Evolutionary conservation across 2,113 vertebrate species (phyloP).

Genomic region (Leucosticte australis): DNA sequence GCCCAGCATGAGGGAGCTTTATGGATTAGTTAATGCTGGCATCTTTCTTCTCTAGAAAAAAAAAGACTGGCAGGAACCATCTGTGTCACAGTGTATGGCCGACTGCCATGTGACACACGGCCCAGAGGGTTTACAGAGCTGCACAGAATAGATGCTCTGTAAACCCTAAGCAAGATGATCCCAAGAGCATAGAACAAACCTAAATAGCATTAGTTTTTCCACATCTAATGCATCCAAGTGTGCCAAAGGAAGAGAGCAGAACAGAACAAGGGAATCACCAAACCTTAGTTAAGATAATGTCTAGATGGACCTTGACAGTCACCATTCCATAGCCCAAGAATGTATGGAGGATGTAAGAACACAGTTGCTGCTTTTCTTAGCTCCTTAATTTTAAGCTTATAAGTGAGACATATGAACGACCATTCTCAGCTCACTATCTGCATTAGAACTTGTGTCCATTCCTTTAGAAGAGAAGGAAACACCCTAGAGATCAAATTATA

Average conservation of each 20-base stretch:
- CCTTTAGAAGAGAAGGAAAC: not conserved
- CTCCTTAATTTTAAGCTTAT: not conserved
- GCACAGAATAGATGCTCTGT: not conserved
- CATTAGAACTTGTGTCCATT: not conserved
- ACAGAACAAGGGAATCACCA: not conserved
- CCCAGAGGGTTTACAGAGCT: not conserved
- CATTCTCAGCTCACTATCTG: not conserved
- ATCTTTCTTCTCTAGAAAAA: not conserved
- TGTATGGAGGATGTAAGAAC: not conserved
- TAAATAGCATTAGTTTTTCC: not conserved
- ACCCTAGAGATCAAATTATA: not conserved
- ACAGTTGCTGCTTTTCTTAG: not conserved
- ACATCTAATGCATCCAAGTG: not conserved
- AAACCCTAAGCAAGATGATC: not conserved
- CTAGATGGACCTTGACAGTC: not conserved
- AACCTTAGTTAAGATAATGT: not conserved
- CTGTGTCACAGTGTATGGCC: not conserved
- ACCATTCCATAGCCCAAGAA: not conserved
- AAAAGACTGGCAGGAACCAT: slow-evolving; percentile 10
- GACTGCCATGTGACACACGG: not conserved
- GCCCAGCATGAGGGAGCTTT: not conserved
- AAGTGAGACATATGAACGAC: not conserved
- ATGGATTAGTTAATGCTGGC: slow-evolving; percentile 23
- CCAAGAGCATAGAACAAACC: not conserved
- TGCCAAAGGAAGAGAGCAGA: not conserved